These are phyloP conservation scores for Arnoldichthys spilopterus DNA, from an alignment of 2,797 vertebrate genomes.

Conservation along the genomic window DNA sequence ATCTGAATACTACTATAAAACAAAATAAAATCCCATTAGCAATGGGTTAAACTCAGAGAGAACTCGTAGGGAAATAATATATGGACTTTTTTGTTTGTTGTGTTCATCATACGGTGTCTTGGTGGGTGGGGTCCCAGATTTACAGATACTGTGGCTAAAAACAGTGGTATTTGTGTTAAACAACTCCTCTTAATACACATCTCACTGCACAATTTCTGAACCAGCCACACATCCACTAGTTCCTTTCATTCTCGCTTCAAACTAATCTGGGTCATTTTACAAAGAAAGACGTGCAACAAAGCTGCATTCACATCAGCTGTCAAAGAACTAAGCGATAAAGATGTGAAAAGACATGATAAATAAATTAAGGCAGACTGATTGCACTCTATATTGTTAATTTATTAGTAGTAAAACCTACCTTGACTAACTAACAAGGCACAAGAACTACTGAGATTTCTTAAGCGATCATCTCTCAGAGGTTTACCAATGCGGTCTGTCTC, in stretches of 20 bases:
- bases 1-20: constrained; percentile 12
- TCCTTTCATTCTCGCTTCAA: constrained; percentile 9
- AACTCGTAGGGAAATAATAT: not conserved
- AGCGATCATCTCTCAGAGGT: constrained; percentile 33
- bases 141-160: constrained; percentile 15
- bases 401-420: constrained; percentile 60
- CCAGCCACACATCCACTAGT: not conserved
- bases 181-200: constrained; percentile 15
- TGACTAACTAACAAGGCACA: constrained; percentile 54
- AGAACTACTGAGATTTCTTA: constrained; percentile 52
- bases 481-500: constrained; percentile 38
- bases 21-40: not conserved
- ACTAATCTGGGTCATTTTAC: constrained; percentile 12
- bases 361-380: constrained; percentile 59
- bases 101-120: not conserved
- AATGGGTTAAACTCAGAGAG: not conserved
- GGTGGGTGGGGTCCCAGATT: not conserved
- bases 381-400: constrained; percentile 62
- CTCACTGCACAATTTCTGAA: not conserved
- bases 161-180: constrained; percentile 34
- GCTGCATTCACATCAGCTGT: constrained; percentile 41
- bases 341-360: constrained; percentile 41
- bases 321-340: constrained; percentile 42
- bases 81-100: not conserved
- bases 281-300: constrained; percentile 12